These are phyloP conservation scores for Tetanocera ferruginea DNA, from an alignment of 2,888 invertebrate species.

Conservation along the genomic window DNA sequence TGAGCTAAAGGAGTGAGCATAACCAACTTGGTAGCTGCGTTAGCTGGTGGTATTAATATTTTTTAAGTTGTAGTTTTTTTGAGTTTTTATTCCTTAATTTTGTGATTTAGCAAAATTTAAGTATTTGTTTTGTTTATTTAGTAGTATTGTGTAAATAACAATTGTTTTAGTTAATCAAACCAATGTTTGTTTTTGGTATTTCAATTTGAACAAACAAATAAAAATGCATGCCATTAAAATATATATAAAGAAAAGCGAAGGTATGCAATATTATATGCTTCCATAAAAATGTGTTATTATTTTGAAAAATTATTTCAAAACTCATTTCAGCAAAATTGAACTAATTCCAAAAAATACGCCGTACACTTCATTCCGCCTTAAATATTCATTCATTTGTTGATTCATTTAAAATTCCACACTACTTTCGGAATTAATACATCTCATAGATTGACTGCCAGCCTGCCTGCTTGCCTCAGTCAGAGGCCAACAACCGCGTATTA, in stretches of 20 bases:
- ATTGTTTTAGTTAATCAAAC: neutral
- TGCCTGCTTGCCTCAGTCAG: neutral
- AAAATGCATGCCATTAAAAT: neutral
- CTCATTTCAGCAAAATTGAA: no score
- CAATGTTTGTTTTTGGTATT: neutral
- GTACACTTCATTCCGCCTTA: no score
- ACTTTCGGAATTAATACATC: no score
- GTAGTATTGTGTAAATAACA: neutral
- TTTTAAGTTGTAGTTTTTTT: neutral
- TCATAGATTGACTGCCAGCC: neutral
- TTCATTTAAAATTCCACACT: no score
- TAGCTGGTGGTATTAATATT: neutral
- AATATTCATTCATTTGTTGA: no score
- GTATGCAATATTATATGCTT: no score
- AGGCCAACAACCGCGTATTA: slow-evolving; percentile 33
- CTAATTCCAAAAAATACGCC: no score
- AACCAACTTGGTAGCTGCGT: neutral
- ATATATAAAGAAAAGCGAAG: no score
- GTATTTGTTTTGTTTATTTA: neutral
- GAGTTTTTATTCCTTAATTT: slow-evolving; percentile 16
- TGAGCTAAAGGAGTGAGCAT: slow-evolving; percentile 64
- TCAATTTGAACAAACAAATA: neutral
- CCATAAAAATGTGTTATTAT: no score
- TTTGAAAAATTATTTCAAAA: no score
- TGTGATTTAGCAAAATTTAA: slow-evolving; percentile 26